These are phyloP conservation scores for Orcinus orca DNA, from an alignment of 2,113 vertebrate species.

Conservation along the genomic window DNA sequence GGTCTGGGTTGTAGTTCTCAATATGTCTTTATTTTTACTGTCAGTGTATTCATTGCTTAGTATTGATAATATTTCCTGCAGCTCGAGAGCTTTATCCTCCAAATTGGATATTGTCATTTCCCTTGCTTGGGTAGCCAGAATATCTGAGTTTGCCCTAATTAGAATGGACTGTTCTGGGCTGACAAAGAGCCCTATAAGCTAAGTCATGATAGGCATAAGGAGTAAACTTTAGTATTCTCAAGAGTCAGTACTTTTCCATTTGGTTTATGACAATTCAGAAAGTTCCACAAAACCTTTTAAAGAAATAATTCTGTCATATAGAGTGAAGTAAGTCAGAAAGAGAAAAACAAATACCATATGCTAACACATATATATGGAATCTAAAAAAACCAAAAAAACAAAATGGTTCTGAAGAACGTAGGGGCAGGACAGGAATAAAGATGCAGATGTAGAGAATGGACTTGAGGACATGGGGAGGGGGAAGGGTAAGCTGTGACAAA, in stretches of 20 bases:
- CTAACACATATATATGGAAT: too few relatives aligned
- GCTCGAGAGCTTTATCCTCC: constrained; percentile 39
- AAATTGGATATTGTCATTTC: constrained; percentile 43
- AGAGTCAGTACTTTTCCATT: constrained; percentile 31
- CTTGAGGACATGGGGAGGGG: too few relatives aligned
- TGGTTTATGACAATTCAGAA: constrained; percentile 33
- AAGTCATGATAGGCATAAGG: not conserved
- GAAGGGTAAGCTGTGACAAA: too few relatives aligned
- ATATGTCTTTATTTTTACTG: constrained; percentile 13
- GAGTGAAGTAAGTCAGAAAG: too few relatives aligned
- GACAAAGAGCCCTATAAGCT: constrained; percentile 6
- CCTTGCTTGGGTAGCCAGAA: constrained; percentile 25
- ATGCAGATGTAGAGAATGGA: too few relatives aligned
- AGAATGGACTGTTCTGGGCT: constrained; percentile 21
- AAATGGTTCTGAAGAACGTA: too few relatives aligned
- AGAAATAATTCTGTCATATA: not conserved
- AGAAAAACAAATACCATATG: too few relatives aligned
- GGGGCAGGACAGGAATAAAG: too few relatives aligned
- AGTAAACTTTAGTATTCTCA: constrained; percentile 10
- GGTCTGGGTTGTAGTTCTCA: not conserved
- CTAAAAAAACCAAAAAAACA: too few relatives aligned
- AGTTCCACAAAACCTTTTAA: not conserved
- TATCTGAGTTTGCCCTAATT: constrained; percentile 33
- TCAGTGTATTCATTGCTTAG: constrained; percentile 52
- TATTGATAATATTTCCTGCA: constrained; percentile 48